A percentile compares a stretch with the other conserved stretches of the same genome.
Evolutionary conservation across 1,140 invertebrate genomes (phyloP).

Genomic region (Diuraphis noxia): DNA sequence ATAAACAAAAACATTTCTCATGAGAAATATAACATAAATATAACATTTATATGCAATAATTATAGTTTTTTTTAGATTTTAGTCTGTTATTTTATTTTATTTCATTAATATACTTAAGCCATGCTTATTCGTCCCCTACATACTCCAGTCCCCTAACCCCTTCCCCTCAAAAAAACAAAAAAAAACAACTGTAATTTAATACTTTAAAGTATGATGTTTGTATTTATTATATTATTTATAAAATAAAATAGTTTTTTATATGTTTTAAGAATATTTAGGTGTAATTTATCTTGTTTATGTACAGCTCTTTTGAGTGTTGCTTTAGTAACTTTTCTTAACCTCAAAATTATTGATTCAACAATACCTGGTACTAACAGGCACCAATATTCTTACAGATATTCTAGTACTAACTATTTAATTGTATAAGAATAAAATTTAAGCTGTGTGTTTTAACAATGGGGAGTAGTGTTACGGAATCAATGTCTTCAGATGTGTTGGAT

Average conservation of each 20-base stretch:
- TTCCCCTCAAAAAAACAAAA: background rate
- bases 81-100: slow-evolving; percentile 44
- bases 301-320: background rate
- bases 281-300: background rate
- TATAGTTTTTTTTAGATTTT: slow-evolving; percentile 43
- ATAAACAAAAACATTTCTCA: slow-evolving; percentile 38
- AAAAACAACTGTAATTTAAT: background rate
- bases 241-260: slow-evolving; percentile 48
- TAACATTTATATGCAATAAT: slow-evolving; percentile 24
- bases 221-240: slow-evolving; percentile 49
- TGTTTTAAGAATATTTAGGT: slow-evolving; percentile 4
- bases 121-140: background rate
- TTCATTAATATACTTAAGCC: slow-evolving; percentile 26
- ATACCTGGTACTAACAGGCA: slow-evolving; percentile 44
- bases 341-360: slow-evolving; percentile 29
- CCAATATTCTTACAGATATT: background rate
- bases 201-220: slow-evolving; percentile 26
- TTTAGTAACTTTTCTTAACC: slow-evolving; percentile 14
- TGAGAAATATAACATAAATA: slow-evolving; percentile 5
- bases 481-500: slow-evolving; percentile 45
- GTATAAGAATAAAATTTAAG: background rate
- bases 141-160: background rate
- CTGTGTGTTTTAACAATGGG: slow-evolving; percentile 3
- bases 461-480: slow-evolving; percentile 49
- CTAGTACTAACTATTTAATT: slow-evolving; percentile 23